Percentiles rank a stretch among this genome's conserved stretches.
phyloP scores from a whole-genome alignment of 92 coral and sea anemone genomes.

The Blastomussa wellsi region DNA sequence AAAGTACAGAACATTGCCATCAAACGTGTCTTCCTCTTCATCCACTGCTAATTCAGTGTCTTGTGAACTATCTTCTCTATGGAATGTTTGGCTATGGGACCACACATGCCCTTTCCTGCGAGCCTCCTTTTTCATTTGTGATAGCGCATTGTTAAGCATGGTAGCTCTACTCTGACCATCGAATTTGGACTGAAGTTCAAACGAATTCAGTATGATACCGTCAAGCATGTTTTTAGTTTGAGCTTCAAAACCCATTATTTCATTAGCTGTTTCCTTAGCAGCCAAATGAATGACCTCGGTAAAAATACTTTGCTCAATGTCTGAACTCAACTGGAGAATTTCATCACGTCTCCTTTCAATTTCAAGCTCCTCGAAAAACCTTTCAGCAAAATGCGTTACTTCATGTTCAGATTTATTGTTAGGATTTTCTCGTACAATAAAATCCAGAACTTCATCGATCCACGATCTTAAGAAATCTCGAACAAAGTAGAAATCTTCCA shows the following conservation, averaged over 20 bases:
- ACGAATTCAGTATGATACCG: constrained; percentile 54
- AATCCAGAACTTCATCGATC: constrained; percentile 78
- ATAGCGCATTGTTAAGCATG: constrained; percentile 48
- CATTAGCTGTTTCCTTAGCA: constrained; percentile 46
- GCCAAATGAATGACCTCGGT: constrained; percentile 56
- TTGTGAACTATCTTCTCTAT: constrained; percentile 29
- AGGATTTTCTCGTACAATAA: constrained; percentile 50
- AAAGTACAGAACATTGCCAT: constrained; percentile 71
- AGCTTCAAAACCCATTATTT: constrained; percentile 49
- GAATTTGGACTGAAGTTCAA: constrained; percentile 18
- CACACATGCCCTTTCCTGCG: constrained; percentile 48
- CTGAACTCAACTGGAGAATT: constrained; percentile 38
- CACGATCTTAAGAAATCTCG: constrained; percentile 75
- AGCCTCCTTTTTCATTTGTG: constrained; percentile 70
- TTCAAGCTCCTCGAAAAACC: constrained; percentile 61
- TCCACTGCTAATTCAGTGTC: constrained; percentile 22
- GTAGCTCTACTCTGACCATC: constrained; percentile 35
- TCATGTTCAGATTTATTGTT: constrained; percentile 25
- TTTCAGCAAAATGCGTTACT: constrained; percentile 31
- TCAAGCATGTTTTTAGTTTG: constrained; percentile 50
- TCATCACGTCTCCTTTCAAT: constrained; percentile 47
- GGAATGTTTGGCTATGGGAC: constrained; percentile 67
- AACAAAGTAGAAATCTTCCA: constrained; percentile 79
- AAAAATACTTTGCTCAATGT: constrained; percentile 41
- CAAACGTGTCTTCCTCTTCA: constrained; percentile 62